These are phyloP conservation scores for Capitulum mitella DNA, from an alignment of 2,888 invertebrate genomes.

Conservation along the genomic window DNA sequence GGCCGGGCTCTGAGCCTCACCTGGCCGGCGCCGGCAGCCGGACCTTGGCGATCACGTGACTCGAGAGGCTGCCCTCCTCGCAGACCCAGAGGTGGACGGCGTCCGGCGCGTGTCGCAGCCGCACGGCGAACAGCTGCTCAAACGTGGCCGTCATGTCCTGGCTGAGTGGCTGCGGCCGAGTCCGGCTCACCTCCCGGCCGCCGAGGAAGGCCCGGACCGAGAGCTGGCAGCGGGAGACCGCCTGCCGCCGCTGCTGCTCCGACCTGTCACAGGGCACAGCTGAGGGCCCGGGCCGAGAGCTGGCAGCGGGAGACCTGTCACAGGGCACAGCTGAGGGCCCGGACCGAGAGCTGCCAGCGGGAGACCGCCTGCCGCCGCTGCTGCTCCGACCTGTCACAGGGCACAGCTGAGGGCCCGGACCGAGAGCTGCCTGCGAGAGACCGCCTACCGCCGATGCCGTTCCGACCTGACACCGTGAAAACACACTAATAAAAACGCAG, in stretches of 20 bases:
- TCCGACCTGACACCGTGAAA: neutral
- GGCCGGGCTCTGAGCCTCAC: too few relatives aligned
- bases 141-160: neutral
- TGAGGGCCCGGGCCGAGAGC: too few relatives aligned
- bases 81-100: neutral
- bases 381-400: neutral
- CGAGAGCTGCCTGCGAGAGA: neutral
- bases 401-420: neutral
- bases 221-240: neutral
- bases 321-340: neutral
- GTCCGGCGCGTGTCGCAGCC: neutral
- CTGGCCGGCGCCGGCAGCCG: conserved; percentile 2
- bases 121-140: conserved; percentile 13
- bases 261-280: neutral
- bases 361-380: conserved; percentile 10
- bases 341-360: neutral
- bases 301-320: neutral
- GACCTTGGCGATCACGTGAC: neutral
- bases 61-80: neutral
- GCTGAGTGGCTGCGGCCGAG: neutral
- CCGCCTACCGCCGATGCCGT: conserved; percentile 12
- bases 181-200: conserved; percentile 13
- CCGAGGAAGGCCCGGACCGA: conserved; percentile 6
- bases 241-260: conserved; percentile 21
- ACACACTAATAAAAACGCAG: too few relatives aligned